Base-by-base conservation (phyloP, 2,888 invertebrate genomes). In the Aleiodes testaceus region DNA sequence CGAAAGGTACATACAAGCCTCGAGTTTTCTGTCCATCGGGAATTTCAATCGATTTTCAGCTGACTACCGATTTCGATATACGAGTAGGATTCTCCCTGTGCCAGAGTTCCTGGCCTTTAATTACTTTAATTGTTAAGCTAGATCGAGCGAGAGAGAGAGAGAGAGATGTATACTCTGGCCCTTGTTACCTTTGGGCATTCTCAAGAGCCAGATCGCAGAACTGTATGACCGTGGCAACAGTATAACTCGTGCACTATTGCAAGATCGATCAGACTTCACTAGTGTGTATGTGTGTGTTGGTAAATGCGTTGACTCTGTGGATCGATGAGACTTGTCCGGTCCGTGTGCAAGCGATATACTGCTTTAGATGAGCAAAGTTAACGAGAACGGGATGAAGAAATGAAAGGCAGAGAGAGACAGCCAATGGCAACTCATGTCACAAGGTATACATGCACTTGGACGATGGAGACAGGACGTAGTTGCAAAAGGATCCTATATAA, bases 91-190 rank as follows among this genome's bases (percentile, higher is more conserved):
- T 59, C 36, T 36, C 6, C 16, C 36, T 59, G 59, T 59, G 42
- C 42, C 2, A 59, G 59, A 59, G 59, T 59, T 59, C 42, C 59
- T 59, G 59, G 59, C 42, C 53, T 70, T 66, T 66, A 70, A 70
- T 70, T 66, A 70, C 55, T 70, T 70, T 70, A 70, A 70, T 70
- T 70, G 70, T 66, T 66, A 59, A 66, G 47, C 55, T 30, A 53
- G 45, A 66, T 52, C 20, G 44, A 20, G 61, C 11, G 20, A 52
- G 52, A 22, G 49, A 50, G 52, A 22, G 20, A 36, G 36, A 36
- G 50, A 18, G 50, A 20, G 9, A 12, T 20, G 55, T 14, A 55
- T 14, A 55, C 42, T 4, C 42, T n/a, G 1, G 12, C 47, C 45
- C 45, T 45, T 63, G 63, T 63, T 63, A 45, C 63, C 55, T 70